Conservation (phyloP, 2,888 invertebrate genomes). For the Elegia similella region DNA sequence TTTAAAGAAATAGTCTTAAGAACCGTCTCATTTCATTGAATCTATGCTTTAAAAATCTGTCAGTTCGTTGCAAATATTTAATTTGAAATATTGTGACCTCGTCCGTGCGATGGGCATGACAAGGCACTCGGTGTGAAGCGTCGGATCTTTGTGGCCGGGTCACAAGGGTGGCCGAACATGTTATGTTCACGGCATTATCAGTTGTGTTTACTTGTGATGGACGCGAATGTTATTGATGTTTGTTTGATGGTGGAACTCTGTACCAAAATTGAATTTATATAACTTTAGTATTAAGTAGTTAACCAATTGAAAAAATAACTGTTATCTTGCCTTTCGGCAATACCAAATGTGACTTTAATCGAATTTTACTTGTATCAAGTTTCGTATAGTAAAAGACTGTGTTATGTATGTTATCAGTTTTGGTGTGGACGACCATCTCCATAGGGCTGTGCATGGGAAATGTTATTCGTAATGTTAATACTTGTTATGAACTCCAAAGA, state of each 20-base stretch:
- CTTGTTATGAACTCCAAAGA: constrained; percentile 51
- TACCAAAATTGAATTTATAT: constrained; percentile 12
- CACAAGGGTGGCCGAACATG: neutral
- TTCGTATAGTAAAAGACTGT: constrained; percentile 16
- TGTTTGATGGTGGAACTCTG: constrained; percentile 4
- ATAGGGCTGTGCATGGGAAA: constrained; percentile 16
- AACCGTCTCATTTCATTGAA: constrained; percentile 8
- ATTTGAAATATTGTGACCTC: neutral
- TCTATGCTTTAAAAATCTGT: neutral
- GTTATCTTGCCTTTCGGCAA: constrained; percentile 1
- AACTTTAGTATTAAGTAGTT: constrained; percentile 16
- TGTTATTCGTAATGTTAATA: constrained; percentile 18
- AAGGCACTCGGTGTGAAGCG: neutral
- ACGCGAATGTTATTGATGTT: constrained; percentile 15
- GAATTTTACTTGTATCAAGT: constrained; percentile 15
- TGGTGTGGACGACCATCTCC: constrained; percentile 16
- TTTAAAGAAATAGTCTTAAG: constrained; percentile 5
- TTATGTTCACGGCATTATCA: constrained; percentile 8
- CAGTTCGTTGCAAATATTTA: neutral
- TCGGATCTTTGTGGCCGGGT: neutral
- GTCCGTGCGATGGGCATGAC: neutral
- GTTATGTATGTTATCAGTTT: constrained; percentile 1
- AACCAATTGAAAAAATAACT: constrained; percentile 11
- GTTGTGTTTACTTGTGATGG: constrained; percentile 12
- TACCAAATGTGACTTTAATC: constrained; percentile 12